Percentiles rank a stretch among this genome's conserved stretches.
Conservation (phyloP, 2,888 invertebrate species). For the Julus scanicus region DNA sequence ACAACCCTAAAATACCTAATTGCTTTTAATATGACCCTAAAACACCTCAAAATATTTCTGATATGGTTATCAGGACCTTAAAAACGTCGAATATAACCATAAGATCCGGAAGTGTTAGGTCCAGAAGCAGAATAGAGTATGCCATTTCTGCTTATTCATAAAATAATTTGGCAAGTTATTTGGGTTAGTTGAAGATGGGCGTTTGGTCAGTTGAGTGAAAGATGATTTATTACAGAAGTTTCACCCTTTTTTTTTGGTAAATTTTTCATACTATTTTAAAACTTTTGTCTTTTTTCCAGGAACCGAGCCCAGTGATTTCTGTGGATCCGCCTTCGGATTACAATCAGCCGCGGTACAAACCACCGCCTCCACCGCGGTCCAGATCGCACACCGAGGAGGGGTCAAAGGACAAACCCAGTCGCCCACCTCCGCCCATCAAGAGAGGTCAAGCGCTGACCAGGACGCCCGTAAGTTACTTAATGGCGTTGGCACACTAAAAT, state of each 20-base stretch:
- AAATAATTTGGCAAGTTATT: neutral
- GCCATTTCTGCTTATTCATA: too few relatives aligned
- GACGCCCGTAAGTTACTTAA: neutral
- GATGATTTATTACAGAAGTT: neutral
- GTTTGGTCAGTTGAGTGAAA: neutral
- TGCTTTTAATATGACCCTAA: too few relatives aligned
- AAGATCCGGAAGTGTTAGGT: too few relatives aligned
- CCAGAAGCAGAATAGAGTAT: too few relatives aligned
- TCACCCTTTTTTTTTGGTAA: neutral
- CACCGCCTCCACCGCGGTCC: slow-evolving; percentile 55
- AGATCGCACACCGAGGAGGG: slow-evolving; percentile 60
- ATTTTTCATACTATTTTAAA: neutral
- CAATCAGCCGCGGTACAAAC: slow-evolving; percentile 41
- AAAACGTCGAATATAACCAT: too few relatives aligned
- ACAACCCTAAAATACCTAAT: too few relatives aligned
- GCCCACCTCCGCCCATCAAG: slow-evolving; percentile 58
- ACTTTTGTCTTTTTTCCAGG: neutral
- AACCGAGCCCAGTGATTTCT: neutral
- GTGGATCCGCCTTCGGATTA: neutral
- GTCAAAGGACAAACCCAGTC: slow-evolving; percentile 66
- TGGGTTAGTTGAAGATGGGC: neutral
- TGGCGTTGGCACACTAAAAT: too few relatives aligned
- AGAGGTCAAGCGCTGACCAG: neutral
- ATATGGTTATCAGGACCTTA: too few relatives aligned
- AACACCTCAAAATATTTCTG: too few relatives aligned